A percentile compares a stretch with the other conserved stretches of the same genome.
Evolutionary conservation across 2,797 vertebrate species (phyloP).

Genomic region (Spea hammondii): DNA sequence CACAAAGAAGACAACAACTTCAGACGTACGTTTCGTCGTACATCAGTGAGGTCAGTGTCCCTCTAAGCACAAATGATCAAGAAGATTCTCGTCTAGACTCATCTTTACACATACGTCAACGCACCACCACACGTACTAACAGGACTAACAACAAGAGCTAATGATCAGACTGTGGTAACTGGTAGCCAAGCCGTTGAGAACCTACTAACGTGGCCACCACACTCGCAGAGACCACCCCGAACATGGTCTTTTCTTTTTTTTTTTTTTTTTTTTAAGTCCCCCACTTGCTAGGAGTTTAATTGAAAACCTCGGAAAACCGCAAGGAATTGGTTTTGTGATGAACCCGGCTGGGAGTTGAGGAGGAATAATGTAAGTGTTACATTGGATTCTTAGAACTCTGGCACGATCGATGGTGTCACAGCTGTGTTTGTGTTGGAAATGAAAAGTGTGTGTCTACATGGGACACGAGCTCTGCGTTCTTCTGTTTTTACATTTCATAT

Average conservation of each 20-base stretch:
- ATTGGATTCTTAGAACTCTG: not conserved
- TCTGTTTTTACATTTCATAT: constrained; percentile 34
- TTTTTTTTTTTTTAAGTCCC: not conserved
- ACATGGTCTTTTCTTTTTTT: not conserved
- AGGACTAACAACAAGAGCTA: too few relatives aligned
- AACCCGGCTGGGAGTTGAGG: not conserved
- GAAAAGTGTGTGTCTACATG: not conserved
- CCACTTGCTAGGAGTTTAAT: not conserved
- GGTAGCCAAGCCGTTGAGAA: too few relatives aligned
- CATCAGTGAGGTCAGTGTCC: too few relatives aligned
- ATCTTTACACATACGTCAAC: too few relatives aligned
- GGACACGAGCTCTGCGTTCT: not conserved
- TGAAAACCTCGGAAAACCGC: not conserved
- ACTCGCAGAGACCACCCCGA: not conserved
- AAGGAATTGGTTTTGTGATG: not conserved
- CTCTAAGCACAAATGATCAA: too few relatives aligned
- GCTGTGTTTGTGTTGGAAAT: constrained; percentile 42
- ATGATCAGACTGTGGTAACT: too few relatives aligned
- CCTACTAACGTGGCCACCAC: not conserved
- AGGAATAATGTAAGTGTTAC: not conserved
- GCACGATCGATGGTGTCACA: not conserved
- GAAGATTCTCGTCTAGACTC: too few relatives aligned
- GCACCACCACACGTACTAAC: too few relatives aligned
- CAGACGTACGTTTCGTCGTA: too few relatives aligned
- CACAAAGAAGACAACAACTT: too few relatives aligned